Evolutionary conservation across 2,888 invertebrate species (phyloP), one percentile per base, ranked within the genome.

Genomic region (Mythimna lalbum): DNA sequence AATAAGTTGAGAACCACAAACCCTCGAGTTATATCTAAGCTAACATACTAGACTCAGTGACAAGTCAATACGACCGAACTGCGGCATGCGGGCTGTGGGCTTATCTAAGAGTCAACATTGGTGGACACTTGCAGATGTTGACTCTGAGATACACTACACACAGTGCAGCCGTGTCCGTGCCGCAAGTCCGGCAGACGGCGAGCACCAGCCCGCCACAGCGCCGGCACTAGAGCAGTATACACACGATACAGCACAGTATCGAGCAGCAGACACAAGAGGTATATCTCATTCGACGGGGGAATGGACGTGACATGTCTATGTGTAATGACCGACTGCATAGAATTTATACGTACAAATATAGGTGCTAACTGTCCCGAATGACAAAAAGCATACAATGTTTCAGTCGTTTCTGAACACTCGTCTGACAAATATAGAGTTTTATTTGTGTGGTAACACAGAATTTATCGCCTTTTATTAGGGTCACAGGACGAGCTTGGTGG

Each of bases 91-190:
- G 14, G 39, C 21, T 47, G 21, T 6, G 9, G 14, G 21, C 19
- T 68, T 52, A 68, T 33, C 52, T 68, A 6, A 9, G 21, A 10
- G 14, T 14, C 67, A 19, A 19, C 21, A 21, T 31, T n/a, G n/a
- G 39, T 19, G 1, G 21, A 53, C 12, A 61, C 19, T 31, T 21
- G 21, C 27, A 56, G 31, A 19, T 10, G 17, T 3, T 19, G 27
- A 17, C 17, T 17, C 17, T 43, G 43, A 17, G 43, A 43, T 43
- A 17, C 5, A 5, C 0, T 43, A 43, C 17, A 43, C 43, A 14
- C 3, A 31, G 31, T 6, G 10, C 23, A 23, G 23, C 47, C 9
- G 63, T 23, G 19, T 1, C 10, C n/a, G 2, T 17, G n/a, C n/a
- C n/a, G 23, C n/a, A n/a, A n/a, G 14, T 27, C n/a, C 49, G 17